Conservation (phyloP, 2,797 vertebrate genomes). For the Sebastes dallii region DNA sequence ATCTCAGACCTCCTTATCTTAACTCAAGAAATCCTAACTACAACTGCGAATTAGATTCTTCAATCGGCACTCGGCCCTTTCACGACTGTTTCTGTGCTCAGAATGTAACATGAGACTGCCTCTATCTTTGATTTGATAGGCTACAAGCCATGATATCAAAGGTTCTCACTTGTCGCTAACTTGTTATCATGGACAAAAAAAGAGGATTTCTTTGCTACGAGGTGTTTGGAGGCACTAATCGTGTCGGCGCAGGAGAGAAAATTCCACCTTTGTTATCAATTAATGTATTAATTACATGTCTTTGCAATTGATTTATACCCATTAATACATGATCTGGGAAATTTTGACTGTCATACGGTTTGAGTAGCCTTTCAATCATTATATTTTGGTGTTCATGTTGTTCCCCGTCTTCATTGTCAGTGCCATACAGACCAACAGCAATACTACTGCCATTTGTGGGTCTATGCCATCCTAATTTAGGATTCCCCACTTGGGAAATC, state of each 20-base stretch:
- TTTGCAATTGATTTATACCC: background rate
- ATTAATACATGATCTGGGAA: too few relatives aligned
- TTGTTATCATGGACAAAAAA: background rate
- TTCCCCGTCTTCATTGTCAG: background rate
- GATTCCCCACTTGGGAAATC: too few relatives aligned
- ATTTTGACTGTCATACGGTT: rapidly evolving
- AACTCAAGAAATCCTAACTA: background rate
- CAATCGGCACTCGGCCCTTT: background rate
- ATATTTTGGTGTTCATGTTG: too few relatives aligned
- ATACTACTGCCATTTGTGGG: too few relatives aligned
- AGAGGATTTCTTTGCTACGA: background rate
- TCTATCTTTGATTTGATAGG: too few relatives aligned
- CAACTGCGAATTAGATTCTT: background rate
- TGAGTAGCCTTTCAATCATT: too few relatives aligned
- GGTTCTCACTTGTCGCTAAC: background rate
- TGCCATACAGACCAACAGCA: background rate
- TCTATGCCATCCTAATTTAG: background rate
- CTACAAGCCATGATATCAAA: too few relatives aligned
- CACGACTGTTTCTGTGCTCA: too few relatives aligned
- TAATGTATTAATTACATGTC: background rate
- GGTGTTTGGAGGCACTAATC: background rate
- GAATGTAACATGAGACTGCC: too few relatives aligned
- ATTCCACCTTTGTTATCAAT: background rate
- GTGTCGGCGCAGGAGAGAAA: rapidly evolving
- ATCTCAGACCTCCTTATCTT: background rate